phyloP scores from a whole-genome alignment of 2,888 invertebrate species.

The Mantis religiosa region DNA sequence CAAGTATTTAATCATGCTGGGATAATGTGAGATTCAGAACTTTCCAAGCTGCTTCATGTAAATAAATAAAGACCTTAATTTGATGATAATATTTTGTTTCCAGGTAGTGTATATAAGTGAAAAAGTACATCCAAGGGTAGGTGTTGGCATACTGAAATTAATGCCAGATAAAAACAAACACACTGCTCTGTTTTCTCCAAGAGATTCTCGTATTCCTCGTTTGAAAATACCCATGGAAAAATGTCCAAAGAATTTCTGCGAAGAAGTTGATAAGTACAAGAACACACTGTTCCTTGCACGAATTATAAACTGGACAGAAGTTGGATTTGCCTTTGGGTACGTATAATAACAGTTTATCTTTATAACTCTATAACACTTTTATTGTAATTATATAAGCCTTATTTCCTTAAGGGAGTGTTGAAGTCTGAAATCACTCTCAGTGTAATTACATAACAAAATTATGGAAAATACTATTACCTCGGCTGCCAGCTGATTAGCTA shows the following conservation, averaged over 20 bases:
- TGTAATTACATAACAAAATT: too few relatives aligned
- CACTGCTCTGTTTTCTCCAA: constrained; percentile 69
- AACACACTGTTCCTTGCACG: constrained; percentile 66
- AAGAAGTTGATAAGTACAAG: constrained; percentile 50
- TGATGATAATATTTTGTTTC: not conserved
- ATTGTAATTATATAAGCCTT: not conserved
- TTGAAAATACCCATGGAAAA: constrained; percentile 63
- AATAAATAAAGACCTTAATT: too few relatives aligned
- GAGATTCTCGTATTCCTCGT: constrained; percentile 74
- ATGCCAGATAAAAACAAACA: constrained; percentile 55
- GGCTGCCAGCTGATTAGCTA: too few relatives aligned
- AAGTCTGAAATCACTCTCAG: too few relatives aligned
- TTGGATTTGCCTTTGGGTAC: constrained; percentile 60
- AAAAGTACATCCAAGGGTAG: constrained; percentile 65
- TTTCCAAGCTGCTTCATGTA: too few relatives aligned
- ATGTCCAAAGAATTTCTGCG: constrained; percentile 50
- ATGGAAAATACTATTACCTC: too few relatives aligned
- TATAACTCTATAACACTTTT: too few relatives aligned
- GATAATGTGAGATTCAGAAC: too few relatives aligned
- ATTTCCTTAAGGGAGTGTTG: not conserved
- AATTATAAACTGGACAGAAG: constrained; percentile 66
- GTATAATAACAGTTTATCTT: constrained; percentile 17
- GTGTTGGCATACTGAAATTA: constrained; percentile 65
- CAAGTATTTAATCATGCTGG: too few relatives aligned
- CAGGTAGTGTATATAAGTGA: constrained; percentile 72